These are phyloP conservation scores for Liasis olivaceus DNA, from an alignment of 2,797 vertebrate genomes.

Conservation along the genomic window DNA sequence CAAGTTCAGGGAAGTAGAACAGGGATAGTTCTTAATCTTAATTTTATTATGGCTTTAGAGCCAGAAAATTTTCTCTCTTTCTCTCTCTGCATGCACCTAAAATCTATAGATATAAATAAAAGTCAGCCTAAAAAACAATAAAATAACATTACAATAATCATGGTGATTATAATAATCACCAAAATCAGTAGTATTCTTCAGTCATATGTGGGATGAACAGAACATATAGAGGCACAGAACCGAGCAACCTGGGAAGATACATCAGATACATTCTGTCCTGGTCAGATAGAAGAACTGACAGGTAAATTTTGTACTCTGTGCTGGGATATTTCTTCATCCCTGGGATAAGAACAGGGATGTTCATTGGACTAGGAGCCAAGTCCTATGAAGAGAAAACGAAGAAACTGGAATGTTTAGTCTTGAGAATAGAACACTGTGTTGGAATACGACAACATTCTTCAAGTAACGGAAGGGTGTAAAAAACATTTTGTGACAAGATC, in stretches of 20 bases:
- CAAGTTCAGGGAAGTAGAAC: neutral
- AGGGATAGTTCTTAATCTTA: neutral
- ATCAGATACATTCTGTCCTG: too few species aligned
- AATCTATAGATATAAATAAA: too few species aligned
- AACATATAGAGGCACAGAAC: too few species aligned
- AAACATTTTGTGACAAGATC: neutral
- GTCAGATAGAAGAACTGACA: neutral
- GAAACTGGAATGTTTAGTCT: neutral
- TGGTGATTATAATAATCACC: too few species aligned
- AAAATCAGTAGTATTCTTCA: too few species aligned
- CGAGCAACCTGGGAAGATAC: too few species aligned
- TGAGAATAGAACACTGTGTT: neutral
- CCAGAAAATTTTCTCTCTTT: neutral
- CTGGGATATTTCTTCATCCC: neutral
- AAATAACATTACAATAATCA: too few species aligned
- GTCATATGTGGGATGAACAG: too few species aligned
- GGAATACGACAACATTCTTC: neutral
- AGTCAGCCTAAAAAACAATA: too few species aligned
- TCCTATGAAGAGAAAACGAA: neutral
- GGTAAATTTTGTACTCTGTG: neutral
- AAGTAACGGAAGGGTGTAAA: neutral
- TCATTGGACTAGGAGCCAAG: neutral
- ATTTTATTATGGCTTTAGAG: neutral
- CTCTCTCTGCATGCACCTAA: too few species aligned
- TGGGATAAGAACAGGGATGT: neutral